Evolutionary conservation across 2,113 vertebrate genomes (phyloP), one percentile per base, ranked within the genome.

Genomic region (Pseudopodoces humilis): DNA sequence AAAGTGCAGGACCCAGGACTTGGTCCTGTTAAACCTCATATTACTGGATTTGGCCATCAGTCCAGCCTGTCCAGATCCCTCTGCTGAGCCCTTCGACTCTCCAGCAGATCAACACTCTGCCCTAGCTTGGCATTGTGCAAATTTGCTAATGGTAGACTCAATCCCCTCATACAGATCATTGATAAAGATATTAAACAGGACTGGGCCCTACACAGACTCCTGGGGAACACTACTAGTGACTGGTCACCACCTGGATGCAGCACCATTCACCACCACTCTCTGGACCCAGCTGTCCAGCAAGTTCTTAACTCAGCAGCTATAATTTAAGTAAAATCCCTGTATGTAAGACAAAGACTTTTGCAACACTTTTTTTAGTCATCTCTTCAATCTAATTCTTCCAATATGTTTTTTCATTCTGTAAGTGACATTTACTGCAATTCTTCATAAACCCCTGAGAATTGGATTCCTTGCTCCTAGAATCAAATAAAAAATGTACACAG

Each of bases 351-450:
- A 92, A 91, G 82, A 87, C 50, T 85, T 92, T 80, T 59, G 55
- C n/a, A 90, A 86, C 53, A 90, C 59, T 50, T 79, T 68, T 92
- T 93, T 71, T 5, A 86, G 43, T 88, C 68, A 79, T 82, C 55
- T 94, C 68, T 58, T 67, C 56, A 84, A 87, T 55, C 47, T 55
- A 65, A 74, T 80, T 89, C 88, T 94, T 94, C 41, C 82, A 97
- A 83, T 67, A 87, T 69, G 85, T 79, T 76, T 94, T 93, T 91
- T 82, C 69, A 82, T 93, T 93, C 71, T 94, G 59, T 88, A 96
- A 94, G 81, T 95, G 96, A 94, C 95, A 96, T 96, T 95, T 91
- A 92, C 72, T 92, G 63, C 70, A 92, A 88, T 95, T 96, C 79
- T 91, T 96, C 84, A 95, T 92, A 96, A 89, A 92, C 55, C 52